phyloP scores from a whole-genome alignment of 2,797 vertebrate genomes.

The Acanthopagrus latus region DNA sequence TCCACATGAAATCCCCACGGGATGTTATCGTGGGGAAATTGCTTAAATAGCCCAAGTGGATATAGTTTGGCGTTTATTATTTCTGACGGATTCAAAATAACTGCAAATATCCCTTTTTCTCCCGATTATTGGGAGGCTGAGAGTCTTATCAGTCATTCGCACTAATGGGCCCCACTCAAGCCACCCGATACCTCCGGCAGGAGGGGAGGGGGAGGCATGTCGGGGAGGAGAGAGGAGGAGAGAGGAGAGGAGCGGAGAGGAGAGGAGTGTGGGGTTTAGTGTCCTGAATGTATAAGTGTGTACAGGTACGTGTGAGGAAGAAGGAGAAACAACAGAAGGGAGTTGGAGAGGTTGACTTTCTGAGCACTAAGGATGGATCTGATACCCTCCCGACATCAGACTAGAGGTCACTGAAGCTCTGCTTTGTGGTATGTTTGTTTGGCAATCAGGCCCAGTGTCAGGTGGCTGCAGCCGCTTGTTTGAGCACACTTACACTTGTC shows the following conservation, averaged over 20 bases:
- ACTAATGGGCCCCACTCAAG: constrained; percentile 82
- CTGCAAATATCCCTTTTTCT: constrained; percentile 76
- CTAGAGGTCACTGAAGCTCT: constrained; percentile 58
- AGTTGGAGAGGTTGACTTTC: constrained; percentile 1
- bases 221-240: background rate
- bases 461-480: constrained; percentile 45
- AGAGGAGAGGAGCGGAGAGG: constrained; percentile 9
- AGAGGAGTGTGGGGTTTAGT: constrained; percentile 30
- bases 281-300: constrained; percentile 46
- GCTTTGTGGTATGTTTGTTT: constrained; percentile 70
- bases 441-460: constrained; percentile 56
- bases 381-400: constrained; percentile 46
- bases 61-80: constrained; percentile 86
- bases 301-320: constrained; percentile 49
- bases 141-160: constrained; percentile 80
- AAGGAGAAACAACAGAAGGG: background rate
- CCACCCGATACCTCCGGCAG: constrained; percentile 78
- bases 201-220: constrained; percentile 1
- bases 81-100: constrained; percentile 85
- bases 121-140: constrained; percentile 68
- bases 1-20: constrained; percentile 82
- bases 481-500: constrained; percentile 46
- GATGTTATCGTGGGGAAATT: constrained; percentile 84
- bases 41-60: constrained; percentile 87
- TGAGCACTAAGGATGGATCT: constrained; percentile 39